A percentile compares a stretch with the other conserved stretches of the same genome.
Evolutionary conservation across 53 echinoderm and acorn worm genomes (phyloP).

Genomic region (Hippasteria phrygiana): DNA sequence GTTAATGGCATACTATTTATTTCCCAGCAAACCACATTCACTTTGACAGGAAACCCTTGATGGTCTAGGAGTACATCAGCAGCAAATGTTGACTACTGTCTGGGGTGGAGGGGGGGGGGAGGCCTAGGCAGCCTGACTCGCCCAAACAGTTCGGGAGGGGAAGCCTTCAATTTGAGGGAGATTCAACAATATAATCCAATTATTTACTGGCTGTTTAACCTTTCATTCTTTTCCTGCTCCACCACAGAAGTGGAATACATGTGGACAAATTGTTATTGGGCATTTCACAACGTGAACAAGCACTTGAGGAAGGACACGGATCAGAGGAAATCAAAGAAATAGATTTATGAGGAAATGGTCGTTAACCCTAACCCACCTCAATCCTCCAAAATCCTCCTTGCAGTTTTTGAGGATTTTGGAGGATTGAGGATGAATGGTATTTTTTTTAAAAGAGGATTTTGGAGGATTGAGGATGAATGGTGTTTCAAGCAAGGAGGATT

Average conservation of each 20-base stretch:
- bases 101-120: too few relatives aligned
- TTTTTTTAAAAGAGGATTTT: too few relatives aligned
- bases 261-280: background rate
- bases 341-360: background rate
- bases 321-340: background rate
- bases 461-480: too few relatives aligned
- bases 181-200: constrained; percentile 2
- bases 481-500: too few relatives aligned
- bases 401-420: too few relatives aligned
- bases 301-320: background rate
- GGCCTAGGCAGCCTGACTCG: too few relatives aligned
- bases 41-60: background rate
- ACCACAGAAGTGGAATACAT: background rate
- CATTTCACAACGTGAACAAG: background rate
- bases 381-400: too few relatives aligned
- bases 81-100: background rate
- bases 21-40: background rate
- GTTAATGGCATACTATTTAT: background rate
- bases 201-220: constrained; percentile 33
- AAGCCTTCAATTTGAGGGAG: constrained; percentile 47
- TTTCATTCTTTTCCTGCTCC: background rate
- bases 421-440: too few relatives aligned
- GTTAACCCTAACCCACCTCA: too few relatives aligned
- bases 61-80: background rate
- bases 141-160: background rate